Evolutionary conservation across 2,888 invertebrate genomes (phyloP).

Genomic region (Nezara viridula): DNA sequence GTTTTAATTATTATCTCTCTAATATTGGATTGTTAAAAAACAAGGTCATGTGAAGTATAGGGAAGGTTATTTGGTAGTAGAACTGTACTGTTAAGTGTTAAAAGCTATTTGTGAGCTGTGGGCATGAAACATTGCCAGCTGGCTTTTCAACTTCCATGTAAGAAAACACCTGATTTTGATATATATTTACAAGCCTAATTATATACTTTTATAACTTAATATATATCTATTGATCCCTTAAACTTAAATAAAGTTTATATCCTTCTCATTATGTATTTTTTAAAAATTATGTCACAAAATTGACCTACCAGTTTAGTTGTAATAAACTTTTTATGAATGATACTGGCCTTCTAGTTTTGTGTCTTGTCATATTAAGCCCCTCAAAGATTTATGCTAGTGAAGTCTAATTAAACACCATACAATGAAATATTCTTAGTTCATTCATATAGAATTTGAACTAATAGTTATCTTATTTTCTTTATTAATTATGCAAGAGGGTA

Average conservation of each 20-base stretch:
- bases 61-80: slow-evolving; percentile 51
- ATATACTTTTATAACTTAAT: not conserved
- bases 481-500: slow-evolving; percentile 20
- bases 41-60: slow-evolving; percentile 55
- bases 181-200: slow-evolving; percentile 2
- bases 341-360: not conserved
- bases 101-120: slow-evolving; percentile 62
- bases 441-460: not conserved
- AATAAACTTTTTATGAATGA: not conserved
- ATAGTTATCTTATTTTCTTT: not conserved
- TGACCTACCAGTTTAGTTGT: not conserved
- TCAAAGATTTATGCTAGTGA: not conserved
- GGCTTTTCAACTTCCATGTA: slow-evolving; percentile 58
- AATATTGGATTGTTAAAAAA: slow-evolving; percentile 5
- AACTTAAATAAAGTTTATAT: not conserved
- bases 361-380: not conserved
- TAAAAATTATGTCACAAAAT: not conserved
- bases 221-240: not conserved
- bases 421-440: not conserved
- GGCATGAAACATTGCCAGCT: slow-evolving; percentile 63
- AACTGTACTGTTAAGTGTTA: slow-evolving; percentile 54
- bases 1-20: not conserved
- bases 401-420: not conserved
- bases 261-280: not conserved
- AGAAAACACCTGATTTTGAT: slow-evolving; percentile 51